A percentile compares a stretch with the other conserved stretches of the same genome.
These are phyloP conservation scores for Yoshiicerus persimilis DNA, from an alignment of 1,140 invertebrate species.

Conservation along the genomic window DNA sequence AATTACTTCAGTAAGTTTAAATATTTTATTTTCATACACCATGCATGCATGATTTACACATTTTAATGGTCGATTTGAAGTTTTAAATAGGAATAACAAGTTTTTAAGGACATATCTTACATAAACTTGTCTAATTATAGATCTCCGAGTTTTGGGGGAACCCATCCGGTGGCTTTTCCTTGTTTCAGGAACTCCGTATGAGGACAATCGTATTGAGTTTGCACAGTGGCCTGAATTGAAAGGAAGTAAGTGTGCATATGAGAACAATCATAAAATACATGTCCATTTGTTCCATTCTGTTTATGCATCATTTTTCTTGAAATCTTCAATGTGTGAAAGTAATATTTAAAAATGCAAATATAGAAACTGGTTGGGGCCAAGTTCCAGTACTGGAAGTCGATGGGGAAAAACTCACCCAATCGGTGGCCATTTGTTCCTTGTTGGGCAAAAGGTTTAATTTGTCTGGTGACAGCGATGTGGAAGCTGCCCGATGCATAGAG, in stretches of 20 bases:
- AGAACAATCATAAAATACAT: not conserved
- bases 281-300: not conserved
- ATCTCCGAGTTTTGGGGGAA: constrained; percentile 32
- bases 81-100: too few relatives aligned
- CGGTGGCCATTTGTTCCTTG: not conserved
- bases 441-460: constrained; percentile 58
- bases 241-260: constrained; percentile 49
- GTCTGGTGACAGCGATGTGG: constrained; percentile 63
- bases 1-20: constrained; percentile 29
- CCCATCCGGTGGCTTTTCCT: constrained; percentile 37
- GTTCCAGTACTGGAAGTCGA: constrained; percentile 16
- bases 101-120: too few relatives aligned
- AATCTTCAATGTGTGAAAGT: not conserved
- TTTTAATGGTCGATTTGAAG: too few relatives aligned
- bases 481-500: constrained; percentile 64
- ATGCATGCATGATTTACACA: too few relatives aligned
- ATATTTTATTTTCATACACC: not conserved
- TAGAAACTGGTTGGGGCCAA: constrained; percentile 27
- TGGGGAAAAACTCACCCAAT: not conserved
- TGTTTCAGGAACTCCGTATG: constrained; percentile 58
- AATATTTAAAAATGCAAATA: too few relatives aligned
- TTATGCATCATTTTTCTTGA: not conserved
- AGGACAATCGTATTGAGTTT: constrained; percentile 60
- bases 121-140: not conserved
- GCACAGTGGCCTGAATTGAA: constrained; percentile 63